Percentiles rank a stretch among this genome's conserved stretches.
These are phyloP conservation scores for Pterostichus madidus DNA, from an alignment of 2,888 invertebrate species.

Conservation along the genomic window DNA sequence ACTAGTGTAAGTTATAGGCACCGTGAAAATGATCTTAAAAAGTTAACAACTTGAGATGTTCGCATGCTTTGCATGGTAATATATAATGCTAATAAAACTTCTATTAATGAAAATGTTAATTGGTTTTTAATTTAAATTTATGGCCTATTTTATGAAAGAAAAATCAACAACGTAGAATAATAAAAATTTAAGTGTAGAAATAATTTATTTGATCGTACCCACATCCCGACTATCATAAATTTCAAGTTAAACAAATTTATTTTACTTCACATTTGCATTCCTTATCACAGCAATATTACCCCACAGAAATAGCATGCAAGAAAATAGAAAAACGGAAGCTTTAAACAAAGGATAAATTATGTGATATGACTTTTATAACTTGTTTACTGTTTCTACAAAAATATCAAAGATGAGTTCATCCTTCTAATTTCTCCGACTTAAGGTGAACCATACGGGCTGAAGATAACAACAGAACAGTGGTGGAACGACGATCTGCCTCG, in stretches of 20 bases:
- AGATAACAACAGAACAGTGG: no score
- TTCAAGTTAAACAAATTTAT: conserved; percentile 35
- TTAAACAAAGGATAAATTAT: conserved; percentile 18
- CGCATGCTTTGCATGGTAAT: background rate
- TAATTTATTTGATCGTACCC: conserved; percentile 16
- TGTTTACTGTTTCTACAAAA: conserved; percentile 8
- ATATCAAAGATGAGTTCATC: background rate
- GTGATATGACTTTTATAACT: conserved; percentile 1
- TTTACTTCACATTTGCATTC: conserved; percentile 38
- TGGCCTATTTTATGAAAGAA: conserved; percentile 9
- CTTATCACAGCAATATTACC: conserved; percentile 31
- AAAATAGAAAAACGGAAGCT: conserved; percentile 4
- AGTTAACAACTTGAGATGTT: no score
- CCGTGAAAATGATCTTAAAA: no score
- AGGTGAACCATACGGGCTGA: no score
- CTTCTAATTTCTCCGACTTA: no score
- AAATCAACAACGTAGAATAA: conserved; percentile 30
- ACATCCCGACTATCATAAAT: conserved; percentile 22
- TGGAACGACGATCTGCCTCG: no score
- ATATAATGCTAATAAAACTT: background rate
- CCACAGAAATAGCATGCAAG: background rate
- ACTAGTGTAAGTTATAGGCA: no score
- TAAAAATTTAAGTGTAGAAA: conserved; percentile 20
- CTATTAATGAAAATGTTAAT: conserved; percentile 29
- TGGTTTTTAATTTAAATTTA: conserved; percentile 40